Base-by-base conservation (phyloP, 2,113 vertebrate species). In the Ploceus nigricollis region DNA sequence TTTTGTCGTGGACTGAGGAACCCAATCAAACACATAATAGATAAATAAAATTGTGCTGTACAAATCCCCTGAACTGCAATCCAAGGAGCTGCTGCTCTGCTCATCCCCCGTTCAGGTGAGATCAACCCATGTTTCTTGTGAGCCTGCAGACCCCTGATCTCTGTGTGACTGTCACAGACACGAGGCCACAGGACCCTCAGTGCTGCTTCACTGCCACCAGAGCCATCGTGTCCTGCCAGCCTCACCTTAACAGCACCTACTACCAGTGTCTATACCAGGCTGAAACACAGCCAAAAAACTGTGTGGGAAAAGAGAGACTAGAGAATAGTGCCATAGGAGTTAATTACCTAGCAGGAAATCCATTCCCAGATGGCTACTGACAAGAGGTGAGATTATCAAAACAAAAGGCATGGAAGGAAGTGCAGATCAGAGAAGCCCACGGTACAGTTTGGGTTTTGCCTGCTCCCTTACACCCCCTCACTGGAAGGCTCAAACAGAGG, bases 321-420 rank as follows among this genome's bases (percentile, higher is more conserved):
- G n/a, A n/a, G 33, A 79, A n/a, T 2, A 58, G 20, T 24, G 61
- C 61, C 57, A 30, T 45, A 48, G 57, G 47, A 85, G 48, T 85
- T 37, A 87, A 87, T 82, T 42, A 85, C 31, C 61, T 65, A 78
- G 57, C 78, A 87, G 40, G 53, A 82, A 79, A 87, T 57, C 53
- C 25, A 22, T 53, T 89, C 85, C 88, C 82, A 82, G 66, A 61
- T 76, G 82, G 70, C 48, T 72, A 24, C 28, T n/a, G 92, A 33
- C 40, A 77, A 64, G 48, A 82, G 70, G 75, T 88, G 78, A 89
- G 37, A 56, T 85, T 78, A 71, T 76, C 70, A 82, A 84, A 97
- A 75, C 81, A 60, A 84, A 79, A 91, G 48, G n/a, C 17, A 20
- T 53, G 44, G 78, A 61, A 79, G 28, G 20, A 25, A 85, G 25